Evolutionary conservation across 2,797 vertebrate species (phyloP).

Genomic region (Anabas testudineus): DNA sequence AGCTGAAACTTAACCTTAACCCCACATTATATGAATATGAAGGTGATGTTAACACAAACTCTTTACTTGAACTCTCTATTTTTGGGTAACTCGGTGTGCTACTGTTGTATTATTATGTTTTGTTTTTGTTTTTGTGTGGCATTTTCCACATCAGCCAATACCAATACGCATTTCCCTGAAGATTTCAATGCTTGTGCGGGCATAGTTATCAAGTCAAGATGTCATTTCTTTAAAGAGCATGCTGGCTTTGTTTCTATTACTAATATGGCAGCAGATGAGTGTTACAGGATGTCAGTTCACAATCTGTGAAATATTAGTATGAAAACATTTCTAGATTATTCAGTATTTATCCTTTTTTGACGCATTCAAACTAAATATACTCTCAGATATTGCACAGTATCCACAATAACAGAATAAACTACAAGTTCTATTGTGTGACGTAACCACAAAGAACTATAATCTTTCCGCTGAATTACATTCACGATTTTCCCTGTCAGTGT

Average conservation of each 20-base stretch:
- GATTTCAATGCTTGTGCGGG: conserved; percentile 14
- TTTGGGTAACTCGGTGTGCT: conserved; percentile 31
- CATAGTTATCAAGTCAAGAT: conserved; percentile 13
- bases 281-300: conserved; percentile 3
- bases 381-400: conserved; percentile 35
- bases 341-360: conserved; percentile 6
- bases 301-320: conserved; percentile 8
- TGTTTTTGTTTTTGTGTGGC: conserved; percentile 8
- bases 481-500: conserved; percentile 28
- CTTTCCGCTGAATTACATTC: conserved; percentile 10
- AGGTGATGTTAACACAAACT: conserved; percentile 42
- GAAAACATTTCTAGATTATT: conserved; percentile 5
- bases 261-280: conserved; percentile 7
- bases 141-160: conserved; percentile 5
- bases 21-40: conserved; percentile 43
- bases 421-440: conserved; percentile 4
- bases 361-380: conserved; percentile 23
- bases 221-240: conserved; percentile 2
- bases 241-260: background rate
- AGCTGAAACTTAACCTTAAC: conserved; percentile 34
- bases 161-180: conserved; percentile 16
- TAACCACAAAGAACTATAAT: background rate
- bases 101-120: conserved; percentile 16
- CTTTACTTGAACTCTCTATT: conserved; percentile 73
- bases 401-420: conserved; percentile 17